These are phyloP conservation scores for Hyaena hyaena DNA, from an alignment of 2,113 vertebrate species.

Conservation along the genomic window DNA sequence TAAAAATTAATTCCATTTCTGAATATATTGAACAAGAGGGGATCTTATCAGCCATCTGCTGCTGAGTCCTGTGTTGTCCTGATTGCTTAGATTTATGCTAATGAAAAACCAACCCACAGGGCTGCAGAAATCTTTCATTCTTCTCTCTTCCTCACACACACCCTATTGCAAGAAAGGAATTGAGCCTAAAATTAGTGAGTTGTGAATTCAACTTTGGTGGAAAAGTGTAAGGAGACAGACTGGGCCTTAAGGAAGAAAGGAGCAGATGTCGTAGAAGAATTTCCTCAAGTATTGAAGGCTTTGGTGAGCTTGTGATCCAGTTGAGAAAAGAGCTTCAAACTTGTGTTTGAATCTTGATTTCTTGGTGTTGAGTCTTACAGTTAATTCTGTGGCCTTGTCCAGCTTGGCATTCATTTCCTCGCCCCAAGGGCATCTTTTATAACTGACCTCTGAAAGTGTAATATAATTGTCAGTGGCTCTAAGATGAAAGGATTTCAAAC, in stretches of 20 bases:
- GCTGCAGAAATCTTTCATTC: background rate
- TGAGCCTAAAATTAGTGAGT: background rate
- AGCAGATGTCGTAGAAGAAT: background rate
- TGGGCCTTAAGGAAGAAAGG: background rate
- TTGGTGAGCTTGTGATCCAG: background rate
- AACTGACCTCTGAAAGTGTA: background rate
- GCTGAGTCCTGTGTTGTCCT: conserved; percentile 27
- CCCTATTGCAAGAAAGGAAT: background rate
- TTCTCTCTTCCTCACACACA: background rate
- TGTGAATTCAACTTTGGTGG: conserved; percentile 7
- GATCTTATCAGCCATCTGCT: conserved; percentile 61
- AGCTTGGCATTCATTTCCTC: background rate
- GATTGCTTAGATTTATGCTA: conserved; percentile 53
- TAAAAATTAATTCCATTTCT: conserved; percentile 71
- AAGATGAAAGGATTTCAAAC: background rate
- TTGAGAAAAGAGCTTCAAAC: background rate
- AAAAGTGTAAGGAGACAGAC: background rate
- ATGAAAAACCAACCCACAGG: conserved; percentile 43
- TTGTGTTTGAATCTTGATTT: background rate
- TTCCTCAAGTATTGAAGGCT: background rate
- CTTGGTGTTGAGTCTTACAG: background rate
- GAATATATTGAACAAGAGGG: conserved; percentile 50
- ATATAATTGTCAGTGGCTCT: background rate
- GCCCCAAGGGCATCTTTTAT: background rate
- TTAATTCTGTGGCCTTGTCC: background rate